Conservation (phyloP, 2,113 vertebrate genomes). For the Toxotes chatareus region DNA sequence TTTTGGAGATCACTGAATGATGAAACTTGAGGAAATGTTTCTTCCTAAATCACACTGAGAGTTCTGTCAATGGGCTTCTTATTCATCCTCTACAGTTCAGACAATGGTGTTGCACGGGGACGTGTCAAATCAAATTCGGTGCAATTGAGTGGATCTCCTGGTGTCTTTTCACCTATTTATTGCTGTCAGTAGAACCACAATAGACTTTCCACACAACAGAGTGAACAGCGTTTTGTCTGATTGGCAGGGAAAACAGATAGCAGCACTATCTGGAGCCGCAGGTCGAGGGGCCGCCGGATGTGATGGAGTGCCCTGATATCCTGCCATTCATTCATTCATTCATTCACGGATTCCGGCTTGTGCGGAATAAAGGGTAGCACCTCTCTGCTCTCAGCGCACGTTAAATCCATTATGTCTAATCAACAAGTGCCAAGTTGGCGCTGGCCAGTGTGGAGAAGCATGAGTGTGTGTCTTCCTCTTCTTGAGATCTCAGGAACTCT, state of each 20-base stretch:
- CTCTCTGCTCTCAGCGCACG: constrained; percentile 24
- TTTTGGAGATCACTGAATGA: not conserved
- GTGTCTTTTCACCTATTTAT: constrained; percentile 10
- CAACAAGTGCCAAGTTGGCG: constrained; percentile 48
- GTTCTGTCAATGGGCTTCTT: accelerated
- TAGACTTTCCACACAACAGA: not conserved
- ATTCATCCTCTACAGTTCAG: not conserved
- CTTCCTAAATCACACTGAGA: not conserved
- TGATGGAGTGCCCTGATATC: constrained; percentile 58
- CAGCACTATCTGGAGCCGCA: constrained; percentile 39
- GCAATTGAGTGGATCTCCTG: constrained; percentile 1
- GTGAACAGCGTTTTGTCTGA: constrained; percentile 1
- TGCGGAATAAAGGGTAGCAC: not conserved
- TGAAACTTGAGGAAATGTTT: constrained; percentile 6
- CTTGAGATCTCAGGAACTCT: constrained; percentile 42
- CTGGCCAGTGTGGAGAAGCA: not conserved
- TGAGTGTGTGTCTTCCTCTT: constrained; percentile 1
- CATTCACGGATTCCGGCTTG: not conserved
- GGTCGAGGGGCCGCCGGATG: constrained; percentile 31
- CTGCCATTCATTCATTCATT: constrained; percentile 51
- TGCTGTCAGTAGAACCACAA: constrained; percentile 11
- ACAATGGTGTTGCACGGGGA: not conserved
- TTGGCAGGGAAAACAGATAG: constrained; percentile 40
- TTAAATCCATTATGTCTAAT: constrained; percentile 59
- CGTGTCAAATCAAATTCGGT: not conserved